phyloP scores from a whole-genome alignment of 2,888 invertebrate genomes.

The Helleia helle region DNA sequence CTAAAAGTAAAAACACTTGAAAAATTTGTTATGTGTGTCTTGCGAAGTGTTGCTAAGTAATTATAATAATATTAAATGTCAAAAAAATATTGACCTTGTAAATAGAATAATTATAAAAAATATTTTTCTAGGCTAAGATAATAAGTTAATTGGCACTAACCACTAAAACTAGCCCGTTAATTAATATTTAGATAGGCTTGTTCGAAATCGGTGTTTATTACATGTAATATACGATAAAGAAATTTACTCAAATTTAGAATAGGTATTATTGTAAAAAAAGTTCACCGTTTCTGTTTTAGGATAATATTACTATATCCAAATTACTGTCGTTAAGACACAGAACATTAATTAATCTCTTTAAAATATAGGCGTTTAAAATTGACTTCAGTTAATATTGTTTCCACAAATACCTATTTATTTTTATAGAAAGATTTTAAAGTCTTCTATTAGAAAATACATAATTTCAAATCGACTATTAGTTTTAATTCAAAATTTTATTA shows the following conservation, averaged over 20 bases:
- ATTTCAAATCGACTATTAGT: too few species aligned
- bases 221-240: conserved; percentile 1
- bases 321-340: too few species aligned
- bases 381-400: too few species aligned
- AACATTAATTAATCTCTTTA: too few species aligned
- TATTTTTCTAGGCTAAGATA: neutral
- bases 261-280: neutral
- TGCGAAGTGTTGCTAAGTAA: neutral
- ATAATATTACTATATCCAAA: too few species aligned
- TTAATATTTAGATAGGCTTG: conserved; percentile 6
- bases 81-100: neutral
- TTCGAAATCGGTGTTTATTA: conserved; percentile 7
- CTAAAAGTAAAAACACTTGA: too few species aligned
- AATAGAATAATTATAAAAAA: neutral
- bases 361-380: too few species aligned
- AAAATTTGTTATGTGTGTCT: too few species aligned
- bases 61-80: neutral
- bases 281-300: conserved; percentile 7
- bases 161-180: conserved; percentile 7
- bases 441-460: too few species aligned
- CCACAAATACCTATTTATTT: too few species aligned
- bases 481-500: too few species aligned
- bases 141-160: conserved; percentile 6
- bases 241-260: neutral
- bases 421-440: too few species aligned